Percentiles rank a stretch among this genome's conserved stretches.
phyloP scores from a whole-genome alignment of 2,888 invertebrate genomes.

The Hesperia comma region DNA sequence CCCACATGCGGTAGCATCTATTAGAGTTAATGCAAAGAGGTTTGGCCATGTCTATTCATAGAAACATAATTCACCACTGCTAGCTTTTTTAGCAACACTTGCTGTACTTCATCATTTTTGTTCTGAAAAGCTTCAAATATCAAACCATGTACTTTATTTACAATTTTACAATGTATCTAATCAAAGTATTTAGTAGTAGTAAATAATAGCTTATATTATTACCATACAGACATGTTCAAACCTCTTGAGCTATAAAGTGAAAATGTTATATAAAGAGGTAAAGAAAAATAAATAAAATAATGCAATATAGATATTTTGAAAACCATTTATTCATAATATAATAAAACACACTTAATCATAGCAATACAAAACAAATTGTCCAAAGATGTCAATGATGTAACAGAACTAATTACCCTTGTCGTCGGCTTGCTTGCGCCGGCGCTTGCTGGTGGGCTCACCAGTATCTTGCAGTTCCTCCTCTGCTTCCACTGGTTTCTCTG shows the following conservation, averaged over 20 bases:
- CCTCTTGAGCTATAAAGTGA: background rate
- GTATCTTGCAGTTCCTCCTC: conserved; percentile 62
- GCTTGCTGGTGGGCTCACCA: conserved; percentile 64
- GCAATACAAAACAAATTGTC: conserved; percentile 66
- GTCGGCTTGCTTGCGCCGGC: conserved; percentile 69
- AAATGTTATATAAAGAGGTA: conserved; percentile 34
- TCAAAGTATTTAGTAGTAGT: no score
- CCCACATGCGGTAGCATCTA: conserved; percentile 3
- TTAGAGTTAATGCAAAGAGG: background rate
- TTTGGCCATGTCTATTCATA: background rate
- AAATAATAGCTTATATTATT: no score
- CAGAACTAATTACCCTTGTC: conserved; percentile 78
- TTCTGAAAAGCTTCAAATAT: no score
- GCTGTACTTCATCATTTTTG: no score
- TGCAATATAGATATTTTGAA: conserved; percentile 66
- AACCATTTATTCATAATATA: conserved; percentile 71
- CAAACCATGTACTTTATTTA: no score
- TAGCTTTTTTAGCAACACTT: no score
- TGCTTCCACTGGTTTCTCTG: conserved; percentile 51
- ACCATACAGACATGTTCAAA: background rate
- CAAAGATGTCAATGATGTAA: conserved; percentile 54
- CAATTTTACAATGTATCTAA: no score
- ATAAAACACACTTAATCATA: conserved; percentile 69
- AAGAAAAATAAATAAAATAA: conserved; percentile 66
- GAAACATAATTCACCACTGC: background rate